A percentile compares a stretch with the other conserved stretches of the same genome.
These are phyloP conservation scores for Momotus momota DNA, from an alignment of 2,797 vertebrate species.

Conservation along the genomic window DNA sequence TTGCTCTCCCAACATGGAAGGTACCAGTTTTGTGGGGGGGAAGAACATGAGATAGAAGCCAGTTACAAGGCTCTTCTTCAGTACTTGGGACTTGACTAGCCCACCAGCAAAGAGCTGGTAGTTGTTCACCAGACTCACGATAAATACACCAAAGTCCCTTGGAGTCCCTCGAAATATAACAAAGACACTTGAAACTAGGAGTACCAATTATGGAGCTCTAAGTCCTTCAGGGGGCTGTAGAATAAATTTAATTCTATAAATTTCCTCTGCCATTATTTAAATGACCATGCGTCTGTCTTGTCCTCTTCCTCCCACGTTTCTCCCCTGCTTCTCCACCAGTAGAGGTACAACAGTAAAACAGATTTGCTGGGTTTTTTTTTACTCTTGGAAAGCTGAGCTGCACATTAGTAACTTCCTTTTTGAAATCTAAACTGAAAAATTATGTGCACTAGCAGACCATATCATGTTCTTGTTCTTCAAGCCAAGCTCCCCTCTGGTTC, in stretches of 20 bases:
- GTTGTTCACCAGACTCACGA: background rate
- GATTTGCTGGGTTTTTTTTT: background rate
- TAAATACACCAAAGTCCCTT: background rate
- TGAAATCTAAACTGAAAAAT: constrained; percentile 46
- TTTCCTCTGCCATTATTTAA: constrained; percentile 7
- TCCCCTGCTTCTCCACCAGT: background rate
- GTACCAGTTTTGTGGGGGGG: background rate
- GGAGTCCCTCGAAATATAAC: too few relatives aligned
- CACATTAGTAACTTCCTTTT: constrained; percentile 1
- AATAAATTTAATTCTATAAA: background rate
- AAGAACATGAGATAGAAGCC: background rate
- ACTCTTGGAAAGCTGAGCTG: background rate
- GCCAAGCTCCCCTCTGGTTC: background rate
- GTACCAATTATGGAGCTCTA: background rate
- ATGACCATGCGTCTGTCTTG: background rate
- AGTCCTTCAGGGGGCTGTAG: background rate
- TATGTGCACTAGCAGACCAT: background rate
- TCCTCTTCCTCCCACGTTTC: background rate
- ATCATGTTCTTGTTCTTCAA: background rate
- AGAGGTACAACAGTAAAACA: background rate
- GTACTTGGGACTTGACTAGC: background rate
- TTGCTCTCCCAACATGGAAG: background rate
- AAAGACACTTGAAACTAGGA: background rate
- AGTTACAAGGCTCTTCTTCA: background rate
- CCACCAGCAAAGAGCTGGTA: background rate